phyloP scores from a whole-genome alignment of 23 tunicate species.

The Clavelina lepadiformis region DNA sequence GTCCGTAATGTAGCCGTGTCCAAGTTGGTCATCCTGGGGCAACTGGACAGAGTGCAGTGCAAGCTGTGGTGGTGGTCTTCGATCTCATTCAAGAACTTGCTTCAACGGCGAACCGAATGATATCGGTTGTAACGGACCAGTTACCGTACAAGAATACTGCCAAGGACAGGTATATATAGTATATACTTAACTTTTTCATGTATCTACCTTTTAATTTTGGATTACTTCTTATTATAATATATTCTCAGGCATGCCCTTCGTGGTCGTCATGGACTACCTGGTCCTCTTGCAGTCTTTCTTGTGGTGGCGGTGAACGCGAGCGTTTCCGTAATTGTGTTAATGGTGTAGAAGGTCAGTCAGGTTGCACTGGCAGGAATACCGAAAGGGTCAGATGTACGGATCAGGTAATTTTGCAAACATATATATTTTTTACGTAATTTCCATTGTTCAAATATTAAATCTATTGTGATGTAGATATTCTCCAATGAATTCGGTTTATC shows the following conservation, averaged over 20 bases:
- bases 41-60: conserved; percentile 28
- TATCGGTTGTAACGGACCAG: conserved; percentile 51
- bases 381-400: conserved; percentile 25
- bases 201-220: background rate
- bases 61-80: conserved; percentile 64
- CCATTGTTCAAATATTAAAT: background rate
- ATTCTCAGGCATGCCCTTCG: conserved; percentile 57
- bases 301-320: conserved; percentile 50
- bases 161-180: conserved; percentile 17
- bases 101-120: conserved; percentile 57
- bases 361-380: conserved; percentile 49
- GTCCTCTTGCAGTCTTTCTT: conserved; percentile 56
- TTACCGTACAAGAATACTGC: conserved; percentile 19
- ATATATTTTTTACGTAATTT: background rate
- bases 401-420: conserved; percentile 18
- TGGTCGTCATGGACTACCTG: conserved; percentile 73
- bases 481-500: no score
- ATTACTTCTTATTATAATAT: background rate
- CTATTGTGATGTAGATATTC: no score
- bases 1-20: conserved; percentile 11
- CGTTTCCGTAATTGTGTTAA: conserved; percentile 61
- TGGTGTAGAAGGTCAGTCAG: conserved; percentile 55
- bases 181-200: background rate
- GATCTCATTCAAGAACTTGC: conserved; percentile 43
- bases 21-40: conserved; percentile 35